These are phyloP conservation scores for Stratiomys singularior DNA, from an alignment of 2,888 invertebrate genomes.

Conservation along the genomic window DNA sequence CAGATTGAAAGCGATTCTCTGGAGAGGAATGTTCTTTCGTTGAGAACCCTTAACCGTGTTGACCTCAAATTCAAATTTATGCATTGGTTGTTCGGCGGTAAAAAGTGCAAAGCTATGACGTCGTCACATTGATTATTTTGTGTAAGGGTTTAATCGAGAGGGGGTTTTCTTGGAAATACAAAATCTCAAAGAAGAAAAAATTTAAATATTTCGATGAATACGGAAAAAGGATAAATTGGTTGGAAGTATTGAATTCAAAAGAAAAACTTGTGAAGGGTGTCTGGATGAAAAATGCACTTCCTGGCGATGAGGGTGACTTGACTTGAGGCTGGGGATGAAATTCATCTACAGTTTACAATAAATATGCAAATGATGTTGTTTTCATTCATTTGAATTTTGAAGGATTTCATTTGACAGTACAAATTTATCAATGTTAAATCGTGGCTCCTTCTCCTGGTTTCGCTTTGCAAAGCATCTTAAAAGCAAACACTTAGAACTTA, in stretches of 20 bases:
- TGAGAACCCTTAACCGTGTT: neutral
- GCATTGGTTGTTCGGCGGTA: neutral
- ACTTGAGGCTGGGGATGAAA: no score
- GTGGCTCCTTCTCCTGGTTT: no score
- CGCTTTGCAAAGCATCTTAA: no score
- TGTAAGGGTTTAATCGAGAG: neutral
- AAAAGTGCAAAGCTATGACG: neutral
- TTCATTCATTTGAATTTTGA: neutral
- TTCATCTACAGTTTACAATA: neutral
- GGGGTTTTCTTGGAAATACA: neutral
- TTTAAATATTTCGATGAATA: constrained; percentile 36
- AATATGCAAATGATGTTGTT: constrained; percentile 21
- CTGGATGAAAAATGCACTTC: constrained; percentile 15
- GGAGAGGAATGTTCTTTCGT: neutral
- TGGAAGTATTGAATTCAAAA: neutral
- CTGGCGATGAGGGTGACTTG: neutral
- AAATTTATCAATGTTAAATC: no score
- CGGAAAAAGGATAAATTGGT: neutral
- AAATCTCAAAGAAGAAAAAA: neutral
- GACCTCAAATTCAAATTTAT: constrained; percentile 37
- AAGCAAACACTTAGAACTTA: no score
- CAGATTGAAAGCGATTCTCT: neutral
- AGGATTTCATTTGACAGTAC: no score
- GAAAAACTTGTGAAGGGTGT: neutral
- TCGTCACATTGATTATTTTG: constrained; percentile 13